Evolutionary conservation across 2,113 vertebrate genomes (phyloP).

Genomic region (Platycercus adscitus): DNA sequence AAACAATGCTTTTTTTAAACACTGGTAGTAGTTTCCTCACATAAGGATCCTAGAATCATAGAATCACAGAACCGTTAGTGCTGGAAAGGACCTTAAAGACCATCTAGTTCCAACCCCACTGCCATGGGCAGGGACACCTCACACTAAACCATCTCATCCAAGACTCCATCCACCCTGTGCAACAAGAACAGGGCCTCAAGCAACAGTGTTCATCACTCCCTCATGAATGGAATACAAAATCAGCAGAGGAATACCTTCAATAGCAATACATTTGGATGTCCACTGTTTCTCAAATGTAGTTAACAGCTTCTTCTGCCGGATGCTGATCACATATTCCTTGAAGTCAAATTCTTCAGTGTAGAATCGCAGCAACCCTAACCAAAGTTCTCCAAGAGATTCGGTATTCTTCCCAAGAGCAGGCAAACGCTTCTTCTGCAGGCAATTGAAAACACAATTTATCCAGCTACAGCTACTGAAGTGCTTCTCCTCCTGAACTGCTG

Average conservation of each 20-base stretch:
- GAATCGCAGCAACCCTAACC: conserved; percentile 94
- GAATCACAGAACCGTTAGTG: neutral
- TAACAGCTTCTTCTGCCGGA: conserved; percentile 92
- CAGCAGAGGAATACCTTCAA: conserved; percentile 84
- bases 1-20: neutral
- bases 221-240: neutral
- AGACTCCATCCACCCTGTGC: neutral
- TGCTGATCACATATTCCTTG: conserved; percentile 97
- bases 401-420: conserved; percentile 86
- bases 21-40: neutral
- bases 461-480: neutral
- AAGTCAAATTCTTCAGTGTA: conserved; percentile 99
- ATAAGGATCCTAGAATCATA: neutral
- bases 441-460: neutral
- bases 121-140: neutral
- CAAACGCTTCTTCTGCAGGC: conserved; percentile 82
- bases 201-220: neutral
- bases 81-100: neutral
- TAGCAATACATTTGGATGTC: conserved; percentile 98
- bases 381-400: conserved; percentile 94
- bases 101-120: neutral
- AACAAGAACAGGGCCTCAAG: neutral
- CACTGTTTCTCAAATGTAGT: conserved; percentile 99
- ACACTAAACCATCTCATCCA: neutral
- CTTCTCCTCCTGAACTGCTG: neutral